Base-by-base conservation (phyloP, 2,113 vertebrate genomes). In the Pionites leucogaster region DNA sequence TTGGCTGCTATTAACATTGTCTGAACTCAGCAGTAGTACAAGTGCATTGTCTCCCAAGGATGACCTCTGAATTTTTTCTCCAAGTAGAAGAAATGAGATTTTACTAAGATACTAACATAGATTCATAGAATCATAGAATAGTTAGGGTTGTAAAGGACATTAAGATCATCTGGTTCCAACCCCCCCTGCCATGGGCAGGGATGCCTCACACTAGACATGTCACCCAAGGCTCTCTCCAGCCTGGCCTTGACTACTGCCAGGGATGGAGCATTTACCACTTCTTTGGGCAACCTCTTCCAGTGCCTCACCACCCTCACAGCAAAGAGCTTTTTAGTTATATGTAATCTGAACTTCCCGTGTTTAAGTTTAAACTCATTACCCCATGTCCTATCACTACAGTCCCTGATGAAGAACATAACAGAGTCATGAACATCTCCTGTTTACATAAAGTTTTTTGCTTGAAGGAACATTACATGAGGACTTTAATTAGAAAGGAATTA, bases 401-500 rank as follows among this genome's bases (percentile, higher is more conserved):
- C 33, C 22, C 57, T 16, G 13, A 35, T 59, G 57, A 35, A 23
- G 57, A 22, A 4, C 17, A 24, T 52, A 42, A 35, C 11, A 23
- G 9, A 53, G 29, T 68, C 28, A 24, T 31, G 24, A 78, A 46
- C 10, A 19, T 62, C 3, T 85, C 33, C 2, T 9, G 17, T 70
- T 84, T 62, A 59, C 19, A 4, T 46, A 33, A 47, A 11, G 0
- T 12, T 46, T 93, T 81, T 81, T n/a, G 7, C 57, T 78, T 86
- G 39, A 80, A 82, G 49, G 29, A 52, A 1, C 25, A 4, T 68
- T 42, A 39, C 0, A 0, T 1, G 2, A 46, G 49, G 10, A 49
- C 22, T 9, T 50, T 42, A 44, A 46, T 60, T 76, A 70, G 50
- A 88, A 90, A 42, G 24, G 27, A 78, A 27, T 70, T 75, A 18